phyloP scores from a whole-genome alignment of 2,797 vertebrate species.

The Sebastolobus altivelis region DNA sequence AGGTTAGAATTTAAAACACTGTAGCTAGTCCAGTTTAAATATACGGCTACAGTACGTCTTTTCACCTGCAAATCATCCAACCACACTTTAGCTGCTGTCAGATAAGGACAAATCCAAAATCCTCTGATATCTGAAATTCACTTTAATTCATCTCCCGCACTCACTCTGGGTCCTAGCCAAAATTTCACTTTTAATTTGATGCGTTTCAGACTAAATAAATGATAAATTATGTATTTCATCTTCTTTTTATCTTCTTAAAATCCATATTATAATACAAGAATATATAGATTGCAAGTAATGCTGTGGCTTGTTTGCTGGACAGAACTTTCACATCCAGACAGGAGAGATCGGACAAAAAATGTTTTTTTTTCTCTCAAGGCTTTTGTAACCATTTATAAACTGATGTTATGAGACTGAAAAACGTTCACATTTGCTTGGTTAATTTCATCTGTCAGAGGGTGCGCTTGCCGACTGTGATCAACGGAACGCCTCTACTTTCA shows the following conservation, averaged over 20 bases:
- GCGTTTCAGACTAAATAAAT: neutral
- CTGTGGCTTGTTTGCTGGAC: neutral
- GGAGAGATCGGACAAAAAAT: neutral
- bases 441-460: neutral
- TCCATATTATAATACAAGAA: neutral
- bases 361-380: neutral
- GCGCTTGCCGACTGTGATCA: neutral
- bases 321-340: neutral
- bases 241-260: neutral
- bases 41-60: neutral
- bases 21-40: neutral
- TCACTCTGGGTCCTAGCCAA: neutral
- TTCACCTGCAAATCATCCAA: constrained; percentile 1
- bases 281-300: neutral
- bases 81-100: neutral
- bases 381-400: neutral
- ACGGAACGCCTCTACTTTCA: neutral
- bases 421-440: neutral
- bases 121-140: neutral
- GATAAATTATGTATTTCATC: neutral
- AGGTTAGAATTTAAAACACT: neutral
- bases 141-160: neutral
- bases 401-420: neutral
- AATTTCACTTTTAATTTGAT: neutral
- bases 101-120: neutral